Percentiles rank a stretch among this genome's conserved stretches.
phyloP scores from a whole-genome alignment of 2,113 vertebrate genomes.

The Alligator mississippiensis region DNA sequence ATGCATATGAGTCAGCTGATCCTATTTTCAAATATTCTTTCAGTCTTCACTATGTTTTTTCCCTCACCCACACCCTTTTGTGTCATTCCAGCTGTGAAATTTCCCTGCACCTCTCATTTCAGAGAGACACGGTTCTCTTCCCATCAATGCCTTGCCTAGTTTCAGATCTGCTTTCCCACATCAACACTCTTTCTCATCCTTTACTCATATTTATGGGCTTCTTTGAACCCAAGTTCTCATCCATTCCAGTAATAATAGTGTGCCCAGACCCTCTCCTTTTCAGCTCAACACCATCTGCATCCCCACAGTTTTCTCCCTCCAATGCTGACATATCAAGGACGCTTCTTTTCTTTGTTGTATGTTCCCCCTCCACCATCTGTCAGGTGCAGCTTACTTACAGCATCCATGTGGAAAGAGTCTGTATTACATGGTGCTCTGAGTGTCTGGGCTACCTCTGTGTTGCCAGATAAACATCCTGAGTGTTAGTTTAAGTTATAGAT shows the following conservation, averaged over 20 bases:
- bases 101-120: background rate
- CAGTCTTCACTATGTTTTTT: background rate
- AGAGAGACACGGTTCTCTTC: background rate
- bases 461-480: background rate
- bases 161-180: background rate
- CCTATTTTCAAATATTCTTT: background rate
- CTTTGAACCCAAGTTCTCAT: background rate
- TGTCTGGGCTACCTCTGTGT: background rate
- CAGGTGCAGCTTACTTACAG: background rate
- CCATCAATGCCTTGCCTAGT: background rate
- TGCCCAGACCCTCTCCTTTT: background rate
- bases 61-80: background rate
- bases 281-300: background rate
- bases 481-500: background rate
- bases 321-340: background rate
- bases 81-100: background rate
- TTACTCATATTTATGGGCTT: background rate
- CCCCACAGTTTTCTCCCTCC: background rate
- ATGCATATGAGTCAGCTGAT: background rate
- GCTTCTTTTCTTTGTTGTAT: background rate
- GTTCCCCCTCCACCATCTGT: background rate
- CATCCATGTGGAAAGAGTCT: background rate
- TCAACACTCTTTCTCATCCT: background rate
- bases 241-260: fast-evolving
- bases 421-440: background rate